Evolutionary conservation across 2,797 vertebrate species (phyloP), one percentile per base, ranked within the genome.

Genomic region (Rhabdophis nuchalis): DNA sequence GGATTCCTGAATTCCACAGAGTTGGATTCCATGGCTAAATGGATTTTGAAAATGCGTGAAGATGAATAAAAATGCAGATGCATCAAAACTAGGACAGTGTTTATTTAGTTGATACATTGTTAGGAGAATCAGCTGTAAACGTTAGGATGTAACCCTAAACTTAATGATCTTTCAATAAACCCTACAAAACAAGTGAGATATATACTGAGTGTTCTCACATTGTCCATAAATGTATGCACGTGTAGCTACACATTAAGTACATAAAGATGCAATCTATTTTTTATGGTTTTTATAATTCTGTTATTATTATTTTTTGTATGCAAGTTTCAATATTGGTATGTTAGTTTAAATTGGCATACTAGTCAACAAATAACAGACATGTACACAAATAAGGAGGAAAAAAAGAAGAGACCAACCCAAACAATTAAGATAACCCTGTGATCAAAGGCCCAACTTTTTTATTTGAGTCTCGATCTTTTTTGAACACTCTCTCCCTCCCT

Each of bases 291-390:
- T 93, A 36, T n/a, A 25, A 5, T 91, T 56, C 46, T 5, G 20
- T 3, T 92, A 52, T 41, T 25, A 18, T n/a, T 54, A 54, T 92
- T 4, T 92, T 89, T 53, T 18, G 46, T 86, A 54, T 18, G 36
- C 29, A 13, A 36, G 93, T 89, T 92, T 58, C 2, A 64, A 92
- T 96, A 95, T 92, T 91, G 29, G 93, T 89, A 91, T 93, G 72
- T 12, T 56, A 87, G 29, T 91, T 68, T 68, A 68, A 68, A 95
- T 92, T 91, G 27, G 94, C 90, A 91, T 93, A 82, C 10, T 54
- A 89, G n/a, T 92, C 94, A 90, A 90, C 91, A 61, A 88, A 58
- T 72, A 77, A 27, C 18, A 77, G 18, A 77, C 8, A 77, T 41
- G 18, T 32, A 77, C 60, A 77, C 23, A 77, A 77, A 53, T 36